Evolutionary conservation across 2,797 vertebrate species (phyloP).

Genomic region (Lates japonicus): DNA sequence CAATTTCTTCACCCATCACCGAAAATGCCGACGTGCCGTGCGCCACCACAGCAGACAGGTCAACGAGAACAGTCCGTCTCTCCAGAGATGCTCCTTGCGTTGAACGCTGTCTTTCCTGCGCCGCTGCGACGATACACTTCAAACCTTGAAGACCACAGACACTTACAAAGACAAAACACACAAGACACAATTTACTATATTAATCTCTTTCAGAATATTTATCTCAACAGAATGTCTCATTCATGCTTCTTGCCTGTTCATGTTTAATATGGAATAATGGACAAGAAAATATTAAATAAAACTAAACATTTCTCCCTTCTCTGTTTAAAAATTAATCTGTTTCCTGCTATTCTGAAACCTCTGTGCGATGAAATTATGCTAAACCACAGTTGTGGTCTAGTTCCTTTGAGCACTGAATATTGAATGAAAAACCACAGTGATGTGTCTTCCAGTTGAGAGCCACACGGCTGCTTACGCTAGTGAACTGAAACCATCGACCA

Average conservation of each 20-base stretch:
- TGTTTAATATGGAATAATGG: background rate
- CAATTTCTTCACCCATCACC: conserved; percentile 99
- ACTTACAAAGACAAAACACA: conserved; percentile 11
- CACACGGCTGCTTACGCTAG: too few species aligned
- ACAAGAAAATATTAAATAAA: background rate
- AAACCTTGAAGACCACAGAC: conserved; percentile 84
- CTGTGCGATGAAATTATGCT: background rate
- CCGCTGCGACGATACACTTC: conserved; percentile 93
- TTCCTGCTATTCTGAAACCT: background rate
- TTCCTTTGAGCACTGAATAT: background rate
- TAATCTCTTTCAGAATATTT: too few species aligned
- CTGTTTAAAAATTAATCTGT: background rate
- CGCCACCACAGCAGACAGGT: conserved; percentile 98
- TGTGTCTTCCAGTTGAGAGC: background rate
- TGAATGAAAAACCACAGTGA: background rate
- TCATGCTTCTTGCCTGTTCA: too few species aligned
- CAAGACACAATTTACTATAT: background rate
- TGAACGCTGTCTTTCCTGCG: conserved; percentile 94
- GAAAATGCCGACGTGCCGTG: conserved; percentile 97
- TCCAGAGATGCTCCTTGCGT: conserved; percentile 93
- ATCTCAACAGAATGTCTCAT: too few species aligned
- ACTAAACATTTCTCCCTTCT: background rate
- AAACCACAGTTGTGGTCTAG: conserved; percentile 2
- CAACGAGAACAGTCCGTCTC: conserved; percentile 98
- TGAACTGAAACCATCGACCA: too few species aligned